phyloP scores from a whole-genome alignment of 2,113 vertebrate genomes.

The Paradisaea rubra region DNA sequence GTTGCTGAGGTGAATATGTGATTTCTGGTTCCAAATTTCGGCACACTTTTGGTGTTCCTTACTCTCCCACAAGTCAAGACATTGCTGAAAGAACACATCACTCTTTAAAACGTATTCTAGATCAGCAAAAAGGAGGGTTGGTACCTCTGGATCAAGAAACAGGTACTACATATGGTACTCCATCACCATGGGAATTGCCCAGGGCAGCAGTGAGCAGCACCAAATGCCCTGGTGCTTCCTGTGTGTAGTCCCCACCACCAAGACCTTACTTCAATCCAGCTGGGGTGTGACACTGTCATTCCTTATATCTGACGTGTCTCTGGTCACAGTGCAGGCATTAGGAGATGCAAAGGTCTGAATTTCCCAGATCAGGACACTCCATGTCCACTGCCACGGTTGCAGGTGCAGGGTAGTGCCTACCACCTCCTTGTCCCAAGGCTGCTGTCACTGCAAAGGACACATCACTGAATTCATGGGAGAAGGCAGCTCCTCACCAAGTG shows the following conservation, averaged over 20 bases:
- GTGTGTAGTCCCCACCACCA: not conserved
- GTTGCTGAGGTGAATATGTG: not conserved
- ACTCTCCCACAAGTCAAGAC: no score
- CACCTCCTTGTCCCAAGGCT: not conserved
- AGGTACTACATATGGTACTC: accelerated
- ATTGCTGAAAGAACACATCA: no score
- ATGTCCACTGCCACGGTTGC: accelerated
- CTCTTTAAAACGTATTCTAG: no score
- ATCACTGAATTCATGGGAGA: not conserved
- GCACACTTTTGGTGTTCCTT: no score
- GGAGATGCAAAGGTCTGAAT: not conserved
- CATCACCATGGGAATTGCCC: not conserved
- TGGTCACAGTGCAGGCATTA: not conserved
- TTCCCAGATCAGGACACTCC: not conserved
- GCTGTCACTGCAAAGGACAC: not conserved
- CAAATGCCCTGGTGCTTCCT: not conserved
- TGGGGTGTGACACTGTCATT: not conserved
- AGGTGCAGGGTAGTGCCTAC: no score
- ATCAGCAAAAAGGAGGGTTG: no score
- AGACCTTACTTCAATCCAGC: not conserved
- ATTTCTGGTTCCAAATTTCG: not conserved
- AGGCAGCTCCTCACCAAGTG: not conserved
- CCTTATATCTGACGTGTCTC: accelerated
- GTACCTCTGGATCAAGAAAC: not conserved
- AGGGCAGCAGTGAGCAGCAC: not conserved